phyloP scores from a whole-genome alignment of 2,113 vertebrate genomes.

The Hemiprocne comata region DNA sequence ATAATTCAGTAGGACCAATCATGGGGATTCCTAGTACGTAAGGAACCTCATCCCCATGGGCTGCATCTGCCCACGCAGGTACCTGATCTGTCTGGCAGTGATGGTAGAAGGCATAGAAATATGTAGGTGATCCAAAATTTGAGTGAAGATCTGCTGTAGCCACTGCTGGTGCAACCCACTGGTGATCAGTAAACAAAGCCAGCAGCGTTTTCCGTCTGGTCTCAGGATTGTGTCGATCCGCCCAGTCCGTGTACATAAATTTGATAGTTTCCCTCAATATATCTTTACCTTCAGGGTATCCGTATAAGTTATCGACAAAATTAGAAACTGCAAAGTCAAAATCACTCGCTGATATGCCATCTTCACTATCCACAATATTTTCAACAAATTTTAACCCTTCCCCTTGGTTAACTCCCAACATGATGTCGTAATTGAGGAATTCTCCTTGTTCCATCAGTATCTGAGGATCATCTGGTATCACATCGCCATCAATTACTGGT shows the following conservation, averaged over 20 bases:
- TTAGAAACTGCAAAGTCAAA: conserved; percentile 99
- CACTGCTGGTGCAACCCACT: conserved; percentile 97
- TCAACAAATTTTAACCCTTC: conserved; percentile 98
- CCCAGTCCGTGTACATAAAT: conserved; percentile 99
- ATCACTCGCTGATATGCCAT: conserved; percentile 96
- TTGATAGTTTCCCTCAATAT: conserved; percentile 97
- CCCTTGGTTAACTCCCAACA: conserved; percentile 98
- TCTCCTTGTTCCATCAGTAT: conserved; percentile 99
- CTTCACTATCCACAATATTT: conserved; percentile 96
- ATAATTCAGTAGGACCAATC: conserved; percentile 97
- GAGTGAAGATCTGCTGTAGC: conserved; percentile 99
- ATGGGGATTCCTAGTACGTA: conserved; percentile 97
- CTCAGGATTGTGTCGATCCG: conserved; percentile 95
- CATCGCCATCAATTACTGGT: conserved; percentile 98
- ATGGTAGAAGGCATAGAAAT: conserved; percentile 99
- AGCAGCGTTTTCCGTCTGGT: conserved; percentile 94
- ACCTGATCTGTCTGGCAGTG: conserved; percentile 99
- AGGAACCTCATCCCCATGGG: conserved; percentile 96
- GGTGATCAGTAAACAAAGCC: conserved; percentile 97
- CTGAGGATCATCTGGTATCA: conserved; percentile 97
- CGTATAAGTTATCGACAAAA: conserved; percentile 97
- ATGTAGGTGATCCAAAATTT: conserved; percentile 96
- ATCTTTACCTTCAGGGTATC: conserved; percentile 98
- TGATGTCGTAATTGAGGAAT: conserved; percentile 98
- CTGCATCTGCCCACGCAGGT: conserved; percentile 95